Base-by-base conservation (phyloP, 2,888 invertebrate species). In the Homarus gammarus region DNA sequence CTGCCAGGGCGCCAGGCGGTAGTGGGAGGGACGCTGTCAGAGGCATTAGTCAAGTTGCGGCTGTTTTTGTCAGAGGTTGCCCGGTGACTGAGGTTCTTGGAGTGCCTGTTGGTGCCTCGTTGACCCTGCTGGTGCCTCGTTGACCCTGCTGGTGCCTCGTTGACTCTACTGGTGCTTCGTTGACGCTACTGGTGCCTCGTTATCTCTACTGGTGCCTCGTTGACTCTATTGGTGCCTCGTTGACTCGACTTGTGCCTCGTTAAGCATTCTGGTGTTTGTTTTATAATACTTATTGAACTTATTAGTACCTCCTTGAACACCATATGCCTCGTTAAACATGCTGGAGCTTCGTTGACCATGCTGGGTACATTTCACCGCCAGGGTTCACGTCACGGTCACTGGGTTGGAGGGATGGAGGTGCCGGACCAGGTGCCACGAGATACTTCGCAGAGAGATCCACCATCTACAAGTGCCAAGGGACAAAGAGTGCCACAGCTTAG, bases 11-110 rank as follows among this genome's bases (percentile, higher is more conserved):
- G 27, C 15, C 64, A 27, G 64, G 15, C 27, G 44, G 44, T 27
- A 31, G 75, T 44, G 75, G 75, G 75, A 75, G 75, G 77, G 27
- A 27, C 27, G 15, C 40, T 51, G 77, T 49, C 49, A 77, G 49
- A 49, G 49, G 77, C 77, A 77, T 77, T 51, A 49, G 44, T 77
- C 49, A 77, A 49, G 40, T 27, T 2, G 77, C 18, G 77, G 33
- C 8, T 49, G 77, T 77, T 77, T 77, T 44, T 77, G 51, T 27
- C 31, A 22, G 3, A 12, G 64, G 22, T 5, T 22, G 49, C 12
- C 77, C n/a, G 77, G 31, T 49, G 77, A 77, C 49, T 31, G 49
- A 77, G 77, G 77, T 27, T 22, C 51, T 31, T 49, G 44, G 40
- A 77, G 77, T 49, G 77, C 27, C n/a, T 12, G 31, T n/a, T 44